Conservation (phyloP, 2,888 invertebrate species). For the Epirrhoe tristata region DNA sequence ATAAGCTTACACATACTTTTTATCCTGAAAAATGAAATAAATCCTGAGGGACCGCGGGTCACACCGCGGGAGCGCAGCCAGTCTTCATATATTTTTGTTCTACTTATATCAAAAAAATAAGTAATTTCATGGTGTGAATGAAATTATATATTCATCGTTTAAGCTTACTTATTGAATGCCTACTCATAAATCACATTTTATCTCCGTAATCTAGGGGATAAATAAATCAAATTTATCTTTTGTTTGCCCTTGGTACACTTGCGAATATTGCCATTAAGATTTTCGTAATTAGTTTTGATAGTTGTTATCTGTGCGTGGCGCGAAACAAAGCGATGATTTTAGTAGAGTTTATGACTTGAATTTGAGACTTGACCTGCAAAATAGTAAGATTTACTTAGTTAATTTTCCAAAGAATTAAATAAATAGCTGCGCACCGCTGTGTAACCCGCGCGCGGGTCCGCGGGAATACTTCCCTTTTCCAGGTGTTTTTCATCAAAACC, state of each 20-base stretch:
- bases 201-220: conserved; percentile 25
- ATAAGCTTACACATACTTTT: too few species aligned
- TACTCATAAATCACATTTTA: conserved; percentile 19
- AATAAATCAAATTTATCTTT: conserved; percentile 36
- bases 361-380: neutral
- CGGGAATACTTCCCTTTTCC: too few species aligned
- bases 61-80: too few species aligned
- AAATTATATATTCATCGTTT: neutral
- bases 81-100: too few species aligned
- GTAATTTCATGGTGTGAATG: neutral
- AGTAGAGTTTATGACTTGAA: neutral
- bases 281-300: conserved; percentile 39
- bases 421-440: too few species aligned
- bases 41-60: too few species aligned
- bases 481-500: too few species aligned
- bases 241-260: conserved; percentile 35
- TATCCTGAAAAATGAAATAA: too few species aligned
- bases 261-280: conserved; percentile 38
- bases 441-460: too few species aligned
- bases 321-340: conserved; percentile 18
- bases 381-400: too few species aligned
- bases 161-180: conserved; percentile 16
- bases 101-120: too few species aligned
- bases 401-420: too few species aligned
- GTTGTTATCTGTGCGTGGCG: conserved; percentile 26